phyloP scores from a whole-genome alignment of 2,888 invertebrate species.

The Leptinotarsa rubiginosa region DNA sequence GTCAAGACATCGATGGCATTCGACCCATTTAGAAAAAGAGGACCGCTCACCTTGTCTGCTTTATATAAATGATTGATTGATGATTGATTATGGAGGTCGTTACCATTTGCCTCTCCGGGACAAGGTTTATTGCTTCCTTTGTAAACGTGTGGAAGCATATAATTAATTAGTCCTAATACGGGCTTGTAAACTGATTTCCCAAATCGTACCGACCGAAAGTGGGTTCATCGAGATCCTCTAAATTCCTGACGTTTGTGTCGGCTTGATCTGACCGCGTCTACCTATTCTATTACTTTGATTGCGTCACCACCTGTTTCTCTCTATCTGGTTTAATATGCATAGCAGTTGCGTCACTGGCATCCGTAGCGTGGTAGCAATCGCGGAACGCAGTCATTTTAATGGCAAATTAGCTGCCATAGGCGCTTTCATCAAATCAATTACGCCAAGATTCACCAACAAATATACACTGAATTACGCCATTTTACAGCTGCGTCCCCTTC shows the following conservation, averaged over 20 bases:
- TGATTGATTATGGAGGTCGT: background rate
- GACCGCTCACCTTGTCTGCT: too few relatives aligned
- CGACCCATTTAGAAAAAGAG: too few relatives aligned
- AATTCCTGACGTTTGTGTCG: constrained; percentile 31
- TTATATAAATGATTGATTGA: too few relatives aligned
- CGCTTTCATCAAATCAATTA: constrained; percentile 60
- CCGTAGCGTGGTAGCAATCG: constrained; percentile 31
- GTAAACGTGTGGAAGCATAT: background rate
- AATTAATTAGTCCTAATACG: constrained; percentile 14
- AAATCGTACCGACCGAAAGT: background rate
- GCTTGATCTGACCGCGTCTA: constrained; percentile 55
- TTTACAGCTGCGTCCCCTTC: constrained; percentile 56
- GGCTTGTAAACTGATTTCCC: constrained; percentile 17
- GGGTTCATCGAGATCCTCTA: constrained; percentile 7
- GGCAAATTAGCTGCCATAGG: constrained; percentile 58
- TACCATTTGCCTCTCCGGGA: background rate
- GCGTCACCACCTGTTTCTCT: constrained; percentile 61
- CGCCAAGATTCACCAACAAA: constrained; percentile 61
- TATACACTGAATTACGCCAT: constrained; percentile 57
- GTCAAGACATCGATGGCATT: too few relatives aligned
- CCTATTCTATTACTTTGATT: constrained; percentile 63
- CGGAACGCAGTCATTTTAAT: constrained; percentile 56
- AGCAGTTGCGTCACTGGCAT: constrained; percentile 52
- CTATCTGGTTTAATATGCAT: constrained; percentile 60
- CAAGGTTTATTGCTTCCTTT: background rate